These are phyloP conservation scores for Falco columbarius DNA, from an alignment of 2,797 vertebrate species.

Conservation along the genomic window DNA sequence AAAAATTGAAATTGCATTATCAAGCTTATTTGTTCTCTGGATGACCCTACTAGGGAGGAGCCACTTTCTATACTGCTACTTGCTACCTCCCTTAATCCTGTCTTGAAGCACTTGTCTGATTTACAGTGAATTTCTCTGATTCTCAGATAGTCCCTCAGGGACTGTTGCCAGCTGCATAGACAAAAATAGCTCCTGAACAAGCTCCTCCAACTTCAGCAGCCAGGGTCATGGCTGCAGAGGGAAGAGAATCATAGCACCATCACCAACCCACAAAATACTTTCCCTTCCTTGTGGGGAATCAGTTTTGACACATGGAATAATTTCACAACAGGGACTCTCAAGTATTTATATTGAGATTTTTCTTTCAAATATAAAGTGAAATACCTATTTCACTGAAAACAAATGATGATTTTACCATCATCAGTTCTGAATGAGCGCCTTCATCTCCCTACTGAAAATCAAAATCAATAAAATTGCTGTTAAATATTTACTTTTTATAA, in stretches of 20 bases:
- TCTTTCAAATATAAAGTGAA: not conserved
- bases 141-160: not conserved
- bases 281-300: not conserved
- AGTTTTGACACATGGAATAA: not conserved
- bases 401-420: not conserved
- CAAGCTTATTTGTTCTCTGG: not conserved
- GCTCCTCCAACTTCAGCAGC: not conserved
- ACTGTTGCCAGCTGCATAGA: not conserved
- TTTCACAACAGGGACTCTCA: not conserved
- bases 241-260: not conserved
- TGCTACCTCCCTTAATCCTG: not conserved
- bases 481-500: not conserved
- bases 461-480: not conserved
- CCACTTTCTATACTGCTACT: not conserved
- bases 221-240: not conserved
- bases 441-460: not conserved
- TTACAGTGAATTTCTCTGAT: not conserved
- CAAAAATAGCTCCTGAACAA: slow-evolving; percentile 33
- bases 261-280: not conserved
- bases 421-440: not conserved
- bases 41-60: not conserved
- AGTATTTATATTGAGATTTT: not conserved
- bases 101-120: not conserved
- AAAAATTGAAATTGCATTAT: not conserved
- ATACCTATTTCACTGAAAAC: not conserved